Base-by-base conservation (phyloP, 2,888 invertebrate genomes). In the Ormyrus nitidulus region DNA sequence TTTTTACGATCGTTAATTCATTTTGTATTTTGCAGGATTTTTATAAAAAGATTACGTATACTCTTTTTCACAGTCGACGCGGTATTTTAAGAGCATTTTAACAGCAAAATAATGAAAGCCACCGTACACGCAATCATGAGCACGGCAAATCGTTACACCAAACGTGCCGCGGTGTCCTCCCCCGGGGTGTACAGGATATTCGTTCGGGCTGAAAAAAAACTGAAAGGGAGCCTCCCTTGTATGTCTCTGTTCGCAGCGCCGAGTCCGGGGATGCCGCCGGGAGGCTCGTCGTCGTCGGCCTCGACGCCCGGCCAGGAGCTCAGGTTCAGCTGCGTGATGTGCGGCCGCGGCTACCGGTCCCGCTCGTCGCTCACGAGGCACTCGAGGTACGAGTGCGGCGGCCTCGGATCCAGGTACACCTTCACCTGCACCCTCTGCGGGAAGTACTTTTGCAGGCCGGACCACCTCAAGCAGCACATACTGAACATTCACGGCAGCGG, bases 391-490 rank as follows among this genome's bases (percentile, higher is more conserved):
- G 90, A 90, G 83, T 90, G 90, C 85, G 89, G 90, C 62, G 88
- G 89, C 71, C 88, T 90, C 69, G 90, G 90, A 48, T 90, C 90
- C 72, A 86, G 90, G 77, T 90, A 90, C 86, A 90, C 90, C 85
- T 90, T 91, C 87, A 89, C 90, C 86, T 91, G 91, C 83, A 89
- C 90, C 53, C 86, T 91, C 44, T 91, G 91, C 83, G 90, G 90
- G 81, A 91, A 90, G 84, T 88, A 88, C 86, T 91, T 91, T 86
- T 91, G 90, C 83, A 88, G 91, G 54, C 90, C 91, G 77, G 90
- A 91, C 84, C 91, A 91, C 79, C 90, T 91, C 74, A 91, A 91
- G 85, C 91, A 91, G 84, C 91, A 91, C 84, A 91, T 91, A 74
- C 89, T 91, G 83, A 90, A 90, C 86, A 90, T 90, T 84, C 91